Evolutionary conservation across 1,140 invertebrate species (phyloP), one percentile per base, ranked within the genome.

Genomic region (Drosophila rhopaloa): DNA sequence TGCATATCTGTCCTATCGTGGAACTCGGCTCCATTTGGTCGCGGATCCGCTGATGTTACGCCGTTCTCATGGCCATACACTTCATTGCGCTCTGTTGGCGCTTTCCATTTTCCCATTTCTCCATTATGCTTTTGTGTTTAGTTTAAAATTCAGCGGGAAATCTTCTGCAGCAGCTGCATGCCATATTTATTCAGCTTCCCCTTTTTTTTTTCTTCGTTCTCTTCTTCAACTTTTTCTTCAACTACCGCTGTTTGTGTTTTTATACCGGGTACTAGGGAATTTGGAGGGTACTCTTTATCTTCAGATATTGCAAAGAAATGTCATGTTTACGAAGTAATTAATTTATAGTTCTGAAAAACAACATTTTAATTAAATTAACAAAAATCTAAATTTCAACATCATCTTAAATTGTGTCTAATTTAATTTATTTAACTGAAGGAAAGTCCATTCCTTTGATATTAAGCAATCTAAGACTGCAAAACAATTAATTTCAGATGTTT

Each of bases 1-100:
- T 24, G 14, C 40, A 38, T 48, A 70, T 70, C 67, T 71, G 44
- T 71, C n/a, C 50, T 59, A 53, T 78, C 54, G 61, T 38, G 35
- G 53, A 67, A 76, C 71, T 76, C 67, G 83, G 51, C 67, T 78
- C 79, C 76, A 79, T 79, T 86, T 86, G 62, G 48, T 57, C 53
- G 51, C 43, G 35, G 43, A 48, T 57, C 48, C 37, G 59, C 32
- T 72, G 78, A 58, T 68, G 48, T 37, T 65, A 55, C 43, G 43
- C 63, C 67, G 55, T 70, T 70, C 63, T 67, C 79, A 63, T 72
- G 38, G 82, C 65, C 72, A 19, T 53, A 77, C 85, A 86, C 83
- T 86, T 86, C 76, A 86, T 88, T 86, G 83, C 83, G 83, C 83
- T 79, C 79, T 88, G 83, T 79, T 86, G 79, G 76, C 79, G 63